Conservation (phyloP, 2,797 vertebrate species). For the Okamejei kenojei region DNA sequence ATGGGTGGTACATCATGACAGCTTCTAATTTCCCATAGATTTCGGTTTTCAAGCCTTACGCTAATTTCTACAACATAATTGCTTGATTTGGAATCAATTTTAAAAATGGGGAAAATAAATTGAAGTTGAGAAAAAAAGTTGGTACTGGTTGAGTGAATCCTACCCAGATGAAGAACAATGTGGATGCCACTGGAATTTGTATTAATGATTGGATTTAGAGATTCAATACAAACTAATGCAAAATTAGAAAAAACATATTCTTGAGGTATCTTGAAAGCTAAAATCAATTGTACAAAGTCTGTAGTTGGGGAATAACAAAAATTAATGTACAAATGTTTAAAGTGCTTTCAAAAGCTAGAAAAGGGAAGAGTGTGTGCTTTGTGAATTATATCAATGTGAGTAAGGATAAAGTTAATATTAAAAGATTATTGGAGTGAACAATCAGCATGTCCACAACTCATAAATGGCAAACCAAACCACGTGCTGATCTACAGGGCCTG, state of each 20-base stretch:
- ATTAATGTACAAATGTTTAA: background rate
- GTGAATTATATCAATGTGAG: background rate
- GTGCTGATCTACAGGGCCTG: too few species aligned
- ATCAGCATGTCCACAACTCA: too few species aligned
- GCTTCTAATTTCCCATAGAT: too few species aligned
- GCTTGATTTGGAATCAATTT: too few species aligned
- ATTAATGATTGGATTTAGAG: background rate
- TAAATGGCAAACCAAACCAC: too few species aligned
- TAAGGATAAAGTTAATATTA: background rate
- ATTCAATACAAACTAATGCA: background rate
- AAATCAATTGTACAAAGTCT: background rate
- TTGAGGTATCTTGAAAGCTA: background rate
- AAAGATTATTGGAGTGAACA: too few species aligned
- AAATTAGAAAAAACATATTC: background rate
- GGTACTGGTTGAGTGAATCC: background rate
- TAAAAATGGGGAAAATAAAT: background rate
- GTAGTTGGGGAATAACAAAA: background rate
- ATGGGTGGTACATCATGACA: too few species aligned
- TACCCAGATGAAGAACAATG: background rate
- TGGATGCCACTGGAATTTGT: background rate
- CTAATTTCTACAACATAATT: too few species aligned
- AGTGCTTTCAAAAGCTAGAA: background rate
- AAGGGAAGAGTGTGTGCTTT: background rate
- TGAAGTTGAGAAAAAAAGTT: background rate
- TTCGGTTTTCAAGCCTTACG: too few species aligned